These are phyloP conservation scores for Lerema accius DNA, from an alignment of 1,140 invertebrate species.

Conservation along the genomic window DNA sequence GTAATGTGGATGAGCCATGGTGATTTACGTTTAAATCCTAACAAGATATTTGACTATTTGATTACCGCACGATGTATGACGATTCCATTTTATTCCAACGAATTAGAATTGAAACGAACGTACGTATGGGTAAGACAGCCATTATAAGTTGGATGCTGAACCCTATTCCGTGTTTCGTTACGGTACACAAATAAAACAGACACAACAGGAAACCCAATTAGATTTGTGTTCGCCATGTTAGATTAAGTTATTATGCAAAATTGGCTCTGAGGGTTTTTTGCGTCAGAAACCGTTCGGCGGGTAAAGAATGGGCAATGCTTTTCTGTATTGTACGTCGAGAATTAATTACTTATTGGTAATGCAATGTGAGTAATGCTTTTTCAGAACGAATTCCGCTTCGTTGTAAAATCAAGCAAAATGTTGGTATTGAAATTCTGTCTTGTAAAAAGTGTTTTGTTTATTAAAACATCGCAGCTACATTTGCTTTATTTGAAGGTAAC, in stretches of 20 bases:
- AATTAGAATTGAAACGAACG: conserved; percentile 2
- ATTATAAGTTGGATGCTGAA: conserved; percentile 31
- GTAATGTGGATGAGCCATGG: too few relatives aligned
- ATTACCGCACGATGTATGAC: too few relatives aligned
- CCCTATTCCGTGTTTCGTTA: conserved; percentile 41
- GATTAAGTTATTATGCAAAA: conserved; percentile 76
- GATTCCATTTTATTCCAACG: not conserved
- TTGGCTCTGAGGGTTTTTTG: conserved; percentile 62
- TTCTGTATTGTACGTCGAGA: conserved; percentile 14
- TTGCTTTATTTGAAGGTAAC: not conserved
- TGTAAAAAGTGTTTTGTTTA: not conserved
- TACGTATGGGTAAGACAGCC: conserved; percentile 3
- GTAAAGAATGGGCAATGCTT: conserved; percentile 36
- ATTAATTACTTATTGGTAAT: conserved; percentile 24
- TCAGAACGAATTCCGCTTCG: not conserved
- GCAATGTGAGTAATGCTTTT: conserved; percentile 24
- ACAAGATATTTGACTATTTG: too few relatives aligned
- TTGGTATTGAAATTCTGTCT: not conserved
- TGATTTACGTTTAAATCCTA: too few relatives aligned
- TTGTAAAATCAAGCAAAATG: not conserved
- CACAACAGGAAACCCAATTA: conserved; percentile 71
- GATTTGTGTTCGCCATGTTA: conserved; percentile 61
- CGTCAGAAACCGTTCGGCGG: conserved; percentile 44
- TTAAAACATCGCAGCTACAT: not conserved
- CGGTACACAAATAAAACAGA: conserved; percentile 55